phyloP scores from a whole-genome alignment of 2,888 invertebrate species.

The Hirtodrosophila trivittata region DNA sequence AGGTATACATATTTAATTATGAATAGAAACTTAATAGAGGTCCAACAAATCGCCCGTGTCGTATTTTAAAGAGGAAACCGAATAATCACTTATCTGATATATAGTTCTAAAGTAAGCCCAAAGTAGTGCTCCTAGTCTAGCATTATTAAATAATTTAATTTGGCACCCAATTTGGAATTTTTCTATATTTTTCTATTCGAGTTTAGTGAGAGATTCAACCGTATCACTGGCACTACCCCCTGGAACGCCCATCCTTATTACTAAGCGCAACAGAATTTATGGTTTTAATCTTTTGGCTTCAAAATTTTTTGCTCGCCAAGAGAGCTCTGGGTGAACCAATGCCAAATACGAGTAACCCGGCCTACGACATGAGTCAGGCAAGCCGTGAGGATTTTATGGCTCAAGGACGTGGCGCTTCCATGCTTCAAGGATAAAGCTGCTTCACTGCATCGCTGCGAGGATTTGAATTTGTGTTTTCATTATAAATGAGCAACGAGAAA shows the following conservation, averaged over 20 bases:
- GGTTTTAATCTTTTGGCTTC: conserved; percentile 76
- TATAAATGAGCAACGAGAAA: conserved; percentile 54
- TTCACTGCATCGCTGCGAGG: conserved; percentile 35
- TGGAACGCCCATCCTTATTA: conserved; percentile 16
- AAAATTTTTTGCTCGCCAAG: conserved; percentile 57
- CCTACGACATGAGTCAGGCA: conserved; percentile 47
- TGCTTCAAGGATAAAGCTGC: conserved; percentile 55
- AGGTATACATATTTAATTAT: no score
- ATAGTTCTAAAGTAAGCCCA: no score
- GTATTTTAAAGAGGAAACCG: no score
- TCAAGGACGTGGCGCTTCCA: conserved; percentile 68
- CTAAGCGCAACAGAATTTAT: conserved; percentile 71
- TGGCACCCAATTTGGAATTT: conserved; percentile 20
- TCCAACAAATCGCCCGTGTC: no score
- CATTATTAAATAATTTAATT: conserved; percentile 42
- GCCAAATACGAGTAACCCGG: conserved; percentile 41
- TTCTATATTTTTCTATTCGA: conserved; percentile 27
- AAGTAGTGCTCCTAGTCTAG: no score
- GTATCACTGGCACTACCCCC: conserved; percentile 10
- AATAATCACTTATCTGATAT: no score
- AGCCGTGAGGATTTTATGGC: conserved; percentile 63
- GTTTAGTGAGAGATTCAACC: conserved; percentile 10
- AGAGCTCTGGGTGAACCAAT: conserved; percentile 27
- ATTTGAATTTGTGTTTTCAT: conserved; percentile 71
- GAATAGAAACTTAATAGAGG: no score